Conservation (phyloP, 2,797 vertebrate genomes). For the Chelon auratus region DNA sequence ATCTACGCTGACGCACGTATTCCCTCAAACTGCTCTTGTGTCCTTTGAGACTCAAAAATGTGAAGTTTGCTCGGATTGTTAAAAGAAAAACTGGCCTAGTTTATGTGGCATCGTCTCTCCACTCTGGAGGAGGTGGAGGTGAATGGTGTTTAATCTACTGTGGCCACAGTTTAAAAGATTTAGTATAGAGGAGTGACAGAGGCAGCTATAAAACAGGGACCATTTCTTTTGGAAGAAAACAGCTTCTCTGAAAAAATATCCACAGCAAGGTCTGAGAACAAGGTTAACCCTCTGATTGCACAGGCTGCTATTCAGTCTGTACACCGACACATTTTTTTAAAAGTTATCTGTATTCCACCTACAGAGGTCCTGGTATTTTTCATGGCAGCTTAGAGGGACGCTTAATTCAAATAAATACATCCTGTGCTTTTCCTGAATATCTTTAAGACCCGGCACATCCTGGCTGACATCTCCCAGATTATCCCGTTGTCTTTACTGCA, state of each 20-base stretch:
- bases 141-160: not conserved
- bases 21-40: not conserved
- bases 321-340: too few species aligned
- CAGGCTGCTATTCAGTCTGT: too few species aligned
- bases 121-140: not conserved
- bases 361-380: not conserved
- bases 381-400: not conserved
- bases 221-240: not conserved
- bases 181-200: too few species aligned
- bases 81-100: not conserved
- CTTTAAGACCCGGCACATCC: not conserved
- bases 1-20: not conserved
- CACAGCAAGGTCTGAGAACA: not conserved
- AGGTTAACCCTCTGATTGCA: too few species aligned
- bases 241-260: not conserved
- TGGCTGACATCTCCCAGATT: constrained; percentile 11
- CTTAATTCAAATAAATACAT: not conserved
- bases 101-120: not conserved
- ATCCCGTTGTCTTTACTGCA: not conserved
- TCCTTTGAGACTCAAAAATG: not conserved
- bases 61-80: too few species aligned
- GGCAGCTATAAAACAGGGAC: too few species aligned
- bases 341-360: too few species aligned
- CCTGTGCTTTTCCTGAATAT: not conserved
- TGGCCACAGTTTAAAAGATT: not conserved